Evolutionary conservation across 2,113 vertebrate genomes (phyloP), one percentile per base, ranked within the genome.

Genomic region (Cyprinodon brontotheroides): DNA sequence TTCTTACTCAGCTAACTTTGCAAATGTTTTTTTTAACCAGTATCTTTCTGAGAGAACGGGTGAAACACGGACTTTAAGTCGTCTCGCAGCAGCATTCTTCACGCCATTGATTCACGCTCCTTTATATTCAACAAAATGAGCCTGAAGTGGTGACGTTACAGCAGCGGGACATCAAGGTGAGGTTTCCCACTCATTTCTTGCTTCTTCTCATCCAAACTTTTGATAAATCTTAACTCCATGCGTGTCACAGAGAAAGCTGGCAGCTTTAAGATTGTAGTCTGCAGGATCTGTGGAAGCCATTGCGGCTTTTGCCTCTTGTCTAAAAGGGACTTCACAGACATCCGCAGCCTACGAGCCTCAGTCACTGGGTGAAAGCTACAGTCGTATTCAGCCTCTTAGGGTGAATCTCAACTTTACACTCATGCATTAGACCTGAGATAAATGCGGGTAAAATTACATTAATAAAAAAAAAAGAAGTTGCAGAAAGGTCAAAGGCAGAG

Each of bases 321-420:
- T 1, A 29, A 72, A 80, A 71, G 74, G 76, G 64, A 82, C 79
- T 84, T 87, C 77, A 81, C 79, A 68, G 73, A 78, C 62, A 67
- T 78, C 77, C 14, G 57, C 60, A 80, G 50, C 62, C 43, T 80
- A 20, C 68, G 53, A 78, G 60, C 61, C 71, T 59, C 43, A 75
- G 70, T 59, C 50, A 59, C 60, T 43, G 37, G 61, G 62, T 65
- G 62, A 83, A 81, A 83, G 83, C 75, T 75, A 83, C 72, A 76
- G 22, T 61, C 13, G 41, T 40, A 63, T 75, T 70, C 48, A 0
- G 64, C 67, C 68, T 77, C 7, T 53, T 8, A 20, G 50, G 50
- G 50, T 53, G 50, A 17, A 53, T 53, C 6, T n/a, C 20, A 20
- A 53, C 4, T 53, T 53, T 7, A n/a, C 7, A 6, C 50, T 62